Conservation (phyloP, 2,888 invertebrate species). For the Heliothis peltigera region DNA sequence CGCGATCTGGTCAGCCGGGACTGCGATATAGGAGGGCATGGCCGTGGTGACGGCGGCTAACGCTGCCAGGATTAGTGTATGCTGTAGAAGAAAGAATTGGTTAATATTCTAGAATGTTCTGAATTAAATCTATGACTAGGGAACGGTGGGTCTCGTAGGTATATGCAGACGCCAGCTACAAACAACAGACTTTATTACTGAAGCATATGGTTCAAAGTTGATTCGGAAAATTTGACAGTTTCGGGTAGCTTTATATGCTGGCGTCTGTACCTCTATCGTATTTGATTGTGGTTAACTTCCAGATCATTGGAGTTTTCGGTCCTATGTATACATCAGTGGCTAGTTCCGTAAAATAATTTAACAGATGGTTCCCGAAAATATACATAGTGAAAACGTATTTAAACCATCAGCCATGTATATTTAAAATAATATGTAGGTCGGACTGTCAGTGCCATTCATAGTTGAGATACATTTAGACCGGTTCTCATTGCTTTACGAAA, state of each 20-base stretch:
- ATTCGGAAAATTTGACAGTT: too few species aligned
- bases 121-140: too few species aligned
- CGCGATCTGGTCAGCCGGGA: slow-evolving; percentile 90
- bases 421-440: slow-evolving; percentile 47
- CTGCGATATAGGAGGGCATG: slow-evolving; percentile 90
- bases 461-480: slow-evolving; percentile 48
- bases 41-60: slow-evolving; percentile 77
- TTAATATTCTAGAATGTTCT: slow-evolving; percentile 17
- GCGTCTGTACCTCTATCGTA: too few species aligned
- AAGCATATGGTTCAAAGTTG: too few species aligned
- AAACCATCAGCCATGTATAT: slow-evolving; percentile 13
- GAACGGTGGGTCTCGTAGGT: background rate
- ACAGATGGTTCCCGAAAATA: background rate
- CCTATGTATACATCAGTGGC: too few species aligned
- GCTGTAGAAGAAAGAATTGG: slow-evolving; percentile 67
- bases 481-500: slow-evolving; percentile 41
- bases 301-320: background rate
- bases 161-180: too few species aligned
- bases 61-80: slow-evolving; percentile 73
- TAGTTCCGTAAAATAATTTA: too few species aligned
- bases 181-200: too few species aligned
- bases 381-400: background rate
- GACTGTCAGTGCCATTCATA: slow-evolving; percentile 45
- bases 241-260: too few species aligned
- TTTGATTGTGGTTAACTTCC: background rate